Percentiles rank a stretch among this genome's conserved stretches.
These are phyloP conservation scores for Forbesichthys papilliferus DNA, from an alignment of 2,113 vertebrate genomes.

Conservation along the genomic window DNA sequence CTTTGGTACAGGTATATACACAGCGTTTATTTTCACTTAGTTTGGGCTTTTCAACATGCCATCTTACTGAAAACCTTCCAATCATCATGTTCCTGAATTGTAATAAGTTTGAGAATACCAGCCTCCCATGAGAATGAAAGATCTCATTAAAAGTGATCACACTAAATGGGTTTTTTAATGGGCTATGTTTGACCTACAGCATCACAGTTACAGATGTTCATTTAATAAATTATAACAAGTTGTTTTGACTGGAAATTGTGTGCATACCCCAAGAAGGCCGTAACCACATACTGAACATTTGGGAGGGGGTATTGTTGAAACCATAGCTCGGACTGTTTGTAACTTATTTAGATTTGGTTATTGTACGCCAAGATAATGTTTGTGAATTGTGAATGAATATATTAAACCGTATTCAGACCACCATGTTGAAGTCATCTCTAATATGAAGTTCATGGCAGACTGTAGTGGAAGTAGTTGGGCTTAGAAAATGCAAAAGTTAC, in stretches of 20 bases:
- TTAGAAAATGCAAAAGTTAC: too few relatives aligned
- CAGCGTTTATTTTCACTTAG: slow-evolving; percentile 58
- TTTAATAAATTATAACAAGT: slow-evolving; percentile 21
- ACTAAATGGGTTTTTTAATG: slow-evolving; percentile 31
- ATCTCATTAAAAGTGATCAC: slow-evolving; percentile 29
- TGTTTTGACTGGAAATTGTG: slow-evolving; percentile 38
- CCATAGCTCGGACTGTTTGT: too few relatives aligned
- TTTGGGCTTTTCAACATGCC: slow-evolving; percentile 50
- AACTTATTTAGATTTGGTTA: too few relatives aligned
- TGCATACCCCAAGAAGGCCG: not conserved
- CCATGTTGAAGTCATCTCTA: too few relatives aligned
- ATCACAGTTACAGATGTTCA: slow-evolving; percentile 32
- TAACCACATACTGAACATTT: too few relatives aligned
- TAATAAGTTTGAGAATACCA: slow-evolving; percentile 61
- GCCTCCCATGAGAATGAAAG: slow-evolving; percentile 54
- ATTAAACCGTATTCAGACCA: too few relatives aligned
- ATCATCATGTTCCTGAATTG: slow-evolving; percentile 64
- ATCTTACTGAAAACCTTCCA: slow-evolving; percentile 49
- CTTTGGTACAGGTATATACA: slow-evolving; percentile 83
- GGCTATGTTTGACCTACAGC: slow-evolving; percentile 43
- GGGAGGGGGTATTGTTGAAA: too few relatives aligned
- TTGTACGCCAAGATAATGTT: too few relatives aligned
- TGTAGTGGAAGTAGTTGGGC: too few relatives aligned
- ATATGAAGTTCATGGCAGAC: too few relatives aligned
- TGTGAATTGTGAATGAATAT: too few relatives aligned